These are phyloP conservation scores for Ranitomeya imitator DNA, from an alignment of 2,113 vertebrate species.

Conservation along the genomic window DNA sequence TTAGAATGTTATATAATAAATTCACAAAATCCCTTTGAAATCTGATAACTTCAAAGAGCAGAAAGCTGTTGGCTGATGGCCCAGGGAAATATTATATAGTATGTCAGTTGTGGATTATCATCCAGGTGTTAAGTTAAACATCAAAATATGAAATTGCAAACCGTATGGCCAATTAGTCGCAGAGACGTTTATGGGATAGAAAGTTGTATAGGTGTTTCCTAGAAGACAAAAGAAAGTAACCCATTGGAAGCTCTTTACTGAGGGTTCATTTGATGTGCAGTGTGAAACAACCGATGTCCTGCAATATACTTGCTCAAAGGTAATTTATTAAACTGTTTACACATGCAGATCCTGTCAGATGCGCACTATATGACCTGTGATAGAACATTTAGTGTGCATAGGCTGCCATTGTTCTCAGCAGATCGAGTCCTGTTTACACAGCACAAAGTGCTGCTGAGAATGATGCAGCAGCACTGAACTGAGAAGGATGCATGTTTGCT, in stretches of 20 bases:
- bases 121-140: slow-evolving; percentile 46
- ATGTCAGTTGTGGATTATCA: slow-evolving; percentile 1
- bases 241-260: neutral
- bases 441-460: no score
- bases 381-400: no score
- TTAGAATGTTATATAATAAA: slow-evolving; percentile 29
- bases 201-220: neutral
- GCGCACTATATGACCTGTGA: no score
- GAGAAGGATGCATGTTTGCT: no score
- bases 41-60: slow-evolving; percentile 62
- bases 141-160: slow-evolving; percentile 35
- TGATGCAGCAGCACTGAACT: no score
- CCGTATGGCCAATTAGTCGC: neutral
- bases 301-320: neutral
- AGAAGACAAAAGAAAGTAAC: neutral
- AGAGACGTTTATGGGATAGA: slow-evolving; percentile 3
- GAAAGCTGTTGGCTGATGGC: slow-evolving; percentile 66
- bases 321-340: neutral
- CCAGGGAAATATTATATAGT: slow-evolving; percentile 64
- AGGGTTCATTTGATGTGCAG: neutral
- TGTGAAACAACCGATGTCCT: no score
- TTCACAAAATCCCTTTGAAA: slow-evolving; percentile 36
- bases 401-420: no score
- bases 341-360: no score
- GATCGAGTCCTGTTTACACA: no score